These are phyloP conservation scores for Halcyon malimbica DNA, from an alignment of 2,113 vertebrate species.

Conservation along the genomic window DNA sequence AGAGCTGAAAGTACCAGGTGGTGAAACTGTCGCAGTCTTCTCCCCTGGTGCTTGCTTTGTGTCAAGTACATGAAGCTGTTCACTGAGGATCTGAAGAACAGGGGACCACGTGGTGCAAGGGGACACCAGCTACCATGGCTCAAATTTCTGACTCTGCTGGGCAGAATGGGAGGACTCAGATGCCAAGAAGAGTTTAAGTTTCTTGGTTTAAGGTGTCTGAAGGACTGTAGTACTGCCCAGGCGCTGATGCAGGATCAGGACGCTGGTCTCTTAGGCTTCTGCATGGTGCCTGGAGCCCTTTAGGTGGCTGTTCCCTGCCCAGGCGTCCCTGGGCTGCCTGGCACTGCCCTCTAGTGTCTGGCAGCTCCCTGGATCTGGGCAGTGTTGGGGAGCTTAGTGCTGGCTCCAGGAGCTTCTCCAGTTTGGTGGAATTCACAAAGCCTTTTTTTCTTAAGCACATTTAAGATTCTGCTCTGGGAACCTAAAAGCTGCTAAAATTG, in stretches of 20 bases:
- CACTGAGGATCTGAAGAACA: neutral
- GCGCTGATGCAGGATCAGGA: neutral
- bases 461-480: too few species aligned
- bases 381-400: accelerated
- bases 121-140: neutral
- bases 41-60: neutral
- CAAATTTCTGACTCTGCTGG: neutral
- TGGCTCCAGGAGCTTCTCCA: accelerated
- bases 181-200: neutral
- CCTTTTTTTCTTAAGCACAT: too few species aligned
- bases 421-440: neutral
- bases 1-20: neutral
- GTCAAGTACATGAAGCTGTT: neutral
- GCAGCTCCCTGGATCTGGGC: neutral
- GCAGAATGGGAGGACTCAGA: neutral
- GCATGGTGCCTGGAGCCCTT: neutral
- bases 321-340: neutral
- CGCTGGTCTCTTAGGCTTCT: neutral
- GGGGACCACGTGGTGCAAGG: neutral
- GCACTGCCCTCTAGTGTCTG: conserved; percentile 23
- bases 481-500: too few species aligned
- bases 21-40: neutral
- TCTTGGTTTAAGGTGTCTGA: neutral
- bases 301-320: neutral
- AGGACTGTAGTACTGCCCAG: neutral